These are phyloP conservation scores for Tretioscincus oriximinensis DNA, from an alignment of 2,113 vertebrate species.

Conservation along the genomic window DNA sequence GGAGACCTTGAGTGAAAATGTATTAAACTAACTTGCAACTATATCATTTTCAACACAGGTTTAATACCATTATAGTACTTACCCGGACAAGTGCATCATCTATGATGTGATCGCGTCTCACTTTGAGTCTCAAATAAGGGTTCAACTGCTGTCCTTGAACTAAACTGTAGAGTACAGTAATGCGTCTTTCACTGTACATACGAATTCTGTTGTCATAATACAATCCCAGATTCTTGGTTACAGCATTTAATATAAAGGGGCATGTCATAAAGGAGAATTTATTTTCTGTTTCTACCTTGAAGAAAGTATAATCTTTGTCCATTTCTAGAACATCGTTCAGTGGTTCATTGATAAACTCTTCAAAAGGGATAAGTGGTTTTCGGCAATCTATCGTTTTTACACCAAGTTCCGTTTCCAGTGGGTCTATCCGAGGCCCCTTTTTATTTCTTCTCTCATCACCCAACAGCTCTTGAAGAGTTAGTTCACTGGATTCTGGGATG, in stretches of 20 bases:
- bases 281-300: constrained; percentile 96
- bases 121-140: constrained; percentile 93
- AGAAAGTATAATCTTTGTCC: constrained; percentile 99
- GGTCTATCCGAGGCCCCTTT: constrained; percentile 90
- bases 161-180: constrained; percentile 96
- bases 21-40: not conserved
- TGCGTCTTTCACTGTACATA: constrained; percentile 98
- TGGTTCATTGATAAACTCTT: constrained; percentile 96
- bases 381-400: constrained; percentile 89
- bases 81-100: constrained; percentile 96
- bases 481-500: constrained; percentile 85
- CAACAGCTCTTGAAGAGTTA: constrained; percentile 92
- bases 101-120: constrained; percentile 95
- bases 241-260: constrained; percentile 93
- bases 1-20: not conserved
- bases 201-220: constrained; percentile 98
- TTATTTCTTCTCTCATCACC: constrained; percentile 94
- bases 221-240: constrained; percentile 96
- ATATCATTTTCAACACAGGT: not conserved
- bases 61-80: constrained; percentile 54
- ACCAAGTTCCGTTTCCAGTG: constrained; percentile 90
- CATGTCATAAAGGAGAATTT: constrained; percentile 99
- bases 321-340: constrained; percentile 97
- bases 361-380: constrained; percentile 89
- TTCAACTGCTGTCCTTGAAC: constrained; percentile 95